These are phyloP conservation scores for Mus spretus DNA, from an alignment of 2,797 vertebrate genomes.

Conservation along the genomic window DNA sequence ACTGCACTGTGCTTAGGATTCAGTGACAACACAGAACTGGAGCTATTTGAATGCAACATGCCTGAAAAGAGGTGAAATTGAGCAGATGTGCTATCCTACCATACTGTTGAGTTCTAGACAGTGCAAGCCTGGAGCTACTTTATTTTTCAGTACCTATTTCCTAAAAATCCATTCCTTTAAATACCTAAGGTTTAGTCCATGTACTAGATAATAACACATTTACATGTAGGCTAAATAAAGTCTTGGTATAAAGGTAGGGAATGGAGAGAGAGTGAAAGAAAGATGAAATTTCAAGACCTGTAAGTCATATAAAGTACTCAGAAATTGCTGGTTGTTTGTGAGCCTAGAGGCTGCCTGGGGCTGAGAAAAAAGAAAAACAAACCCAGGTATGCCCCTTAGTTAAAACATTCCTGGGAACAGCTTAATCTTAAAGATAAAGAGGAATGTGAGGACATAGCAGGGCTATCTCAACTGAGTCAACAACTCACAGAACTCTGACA, in stretches of 20 bases:
- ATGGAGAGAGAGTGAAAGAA: background rate
- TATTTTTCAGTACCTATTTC: background rate
- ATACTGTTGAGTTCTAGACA: background rate
- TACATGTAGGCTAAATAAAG: background rate
- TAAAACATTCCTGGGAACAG: too few relatives aligned
- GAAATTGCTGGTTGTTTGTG: too few relatives aligned
- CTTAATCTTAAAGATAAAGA: too few relatives aligned
- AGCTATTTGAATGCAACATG: background rate
- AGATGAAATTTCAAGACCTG: too few relatives aligned
- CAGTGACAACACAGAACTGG: slow-evolving; percentile 59
- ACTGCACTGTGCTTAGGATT: slow-evolving; percentile 60
- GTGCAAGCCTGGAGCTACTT: background rate
- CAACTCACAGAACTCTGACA: too few relatives aligned
- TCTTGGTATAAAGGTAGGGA: background rate
- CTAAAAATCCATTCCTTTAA: background rate
- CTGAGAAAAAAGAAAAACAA: too few relatives aligned
- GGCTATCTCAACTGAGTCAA: too few relatives aligned
- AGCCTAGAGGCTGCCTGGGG: too few relatives aligned
- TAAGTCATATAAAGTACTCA: too few relatives aligned
- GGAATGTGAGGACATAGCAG: too few relatives aligned
- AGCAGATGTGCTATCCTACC: slow-evolving; percentile 62
- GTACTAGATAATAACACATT: background rate
- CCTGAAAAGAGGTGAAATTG: slow-evolving; percentile 65
- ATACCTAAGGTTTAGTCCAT: background rate
- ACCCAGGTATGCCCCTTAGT: too few relatives aligned